Evolutionary conservation across 2,113 vertebrate species (phyloP).

Genomic region (Lophotis ruficrista): DNA sequence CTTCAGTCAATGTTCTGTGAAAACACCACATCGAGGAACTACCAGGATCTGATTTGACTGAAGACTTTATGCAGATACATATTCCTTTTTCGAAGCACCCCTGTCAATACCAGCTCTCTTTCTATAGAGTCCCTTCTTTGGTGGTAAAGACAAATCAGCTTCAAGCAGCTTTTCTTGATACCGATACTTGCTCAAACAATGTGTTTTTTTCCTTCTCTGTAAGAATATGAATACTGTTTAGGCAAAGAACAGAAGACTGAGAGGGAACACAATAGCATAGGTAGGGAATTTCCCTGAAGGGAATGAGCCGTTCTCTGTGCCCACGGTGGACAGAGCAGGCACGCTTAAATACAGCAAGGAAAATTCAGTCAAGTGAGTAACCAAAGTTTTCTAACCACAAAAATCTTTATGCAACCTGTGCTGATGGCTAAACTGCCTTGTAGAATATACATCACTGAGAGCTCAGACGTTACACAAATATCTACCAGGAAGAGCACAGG

Average conservation of each 20-base stretch:
- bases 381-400: background rate
- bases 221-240: background rate
- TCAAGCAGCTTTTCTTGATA: background rate
- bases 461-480: background rate
- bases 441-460: background rate
- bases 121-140: background rate
- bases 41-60: background rate
- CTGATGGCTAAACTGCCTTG: background rate
- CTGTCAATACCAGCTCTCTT: background rate
- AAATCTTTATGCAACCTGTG: background rate
- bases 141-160: background rate
- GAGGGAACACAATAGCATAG: background rate
- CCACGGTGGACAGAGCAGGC: background rate
- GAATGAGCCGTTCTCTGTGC: fast-evolving
- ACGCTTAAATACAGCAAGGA: background rate
- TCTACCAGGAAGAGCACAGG: fast-evolving
- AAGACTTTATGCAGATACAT: background rate
- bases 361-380: background rate
- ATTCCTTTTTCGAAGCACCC: background rate
- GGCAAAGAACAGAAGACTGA: background rate
- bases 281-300: background rate
- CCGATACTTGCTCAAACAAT: background rate
- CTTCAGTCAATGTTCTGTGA: background rate
- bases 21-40: background rate
- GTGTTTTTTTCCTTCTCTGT: background rate